Conservation (phyloP, 2,888 invertebrate species). For the Neuroscelio doddi region DNA sequence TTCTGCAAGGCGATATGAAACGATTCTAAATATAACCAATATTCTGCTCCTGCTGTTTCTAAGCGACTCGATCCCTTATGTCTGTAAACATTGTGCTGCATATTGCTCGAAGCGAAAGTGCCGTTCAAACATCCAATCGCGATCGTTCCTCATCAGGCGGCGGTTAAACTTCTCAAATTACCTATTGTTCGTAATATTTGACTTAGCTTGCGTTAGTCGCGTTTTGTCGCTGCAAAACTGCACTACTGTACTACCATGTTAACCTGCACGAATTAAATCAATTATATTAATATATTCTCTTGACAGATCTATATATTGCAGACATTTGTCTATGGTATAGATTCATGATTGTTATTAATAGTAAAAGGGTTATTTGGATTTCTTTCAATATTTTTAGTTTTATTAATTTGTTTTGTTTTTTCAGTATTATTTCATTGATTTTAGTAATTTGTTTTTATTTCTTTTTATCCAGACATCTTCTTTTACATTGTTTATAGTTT, state of each 20-base stretch:
- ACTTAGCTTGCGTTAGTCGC: slow-evolving; percentile 54
- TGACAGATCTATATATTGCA: too few species aligned
- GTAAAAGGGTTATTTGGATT: too few species aligned
- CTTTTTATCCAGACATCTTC: too few species aligned
- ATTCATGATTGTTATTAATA: too few species aligned
- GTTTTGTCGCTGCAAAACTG: slow-evolving; percentile 52
- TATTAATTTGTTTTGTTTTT: too few species aligned
- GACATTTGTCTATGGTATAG: too few species aligned
- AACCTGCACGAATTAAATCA: slow-evolving; percentile 31
- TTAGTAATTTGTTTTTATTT: too few species aligned
- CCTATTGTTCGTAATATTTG: slow-evolving; percentile 64
- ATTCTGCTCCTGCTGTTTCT: slow-evolving; percentile 25
- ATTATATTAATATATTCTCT: slow-evolving; percentile 36
- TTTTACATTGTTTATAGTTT: too few species aligned
- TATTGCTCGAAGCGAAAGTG: slow-evolving; percentile 61
- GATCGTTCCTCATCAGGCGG: slow-evolving; percentile 53
- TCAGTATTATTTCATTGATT: too few species aligned
- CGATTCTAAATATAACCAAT: slow-evolving; percentile 32
- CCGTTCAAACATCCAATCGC: slow-evolving; percentile 68
- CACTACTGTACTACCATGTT: slow-evolving; percentile 29
- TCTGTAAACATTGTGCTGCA: slow-evolving; percentile 60
- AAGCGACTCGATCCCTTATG: slow-evolving; percentile 53
- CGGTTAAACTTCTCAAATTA: slow-evolving; percentile 58
- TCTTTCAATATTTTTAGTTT: too few species aligned
- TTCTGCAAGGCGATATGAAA: slow-evolving; percentile 5